Conservation (phyloP, 2,797 vertebrate genomes). For the Macroramphosus scolopax region DNA sequence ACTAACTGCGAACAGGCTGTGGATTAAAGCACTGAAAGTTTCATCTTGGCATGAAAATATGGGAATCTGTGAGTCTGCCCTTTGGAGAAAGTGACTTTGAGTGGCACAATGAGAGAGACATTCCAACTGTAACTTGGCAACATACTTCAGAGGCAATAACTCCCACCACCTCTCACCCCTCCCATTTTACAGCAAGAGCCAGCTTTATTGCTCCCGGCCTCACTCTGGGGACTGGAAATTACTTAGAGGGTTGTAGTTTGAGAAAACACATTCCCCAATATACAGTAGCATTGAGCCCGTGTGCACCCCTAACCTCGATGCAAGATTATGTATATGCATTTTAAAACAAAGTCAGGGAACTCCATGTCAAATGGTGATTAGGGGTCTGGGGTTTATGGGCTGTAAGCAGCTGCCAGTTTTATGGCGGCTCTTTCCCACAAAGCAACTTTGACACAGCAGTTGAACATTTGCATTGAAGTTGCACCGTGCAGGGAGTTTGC, state of each 20-base stretch:
- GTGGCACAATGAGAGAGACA: conserved; percentile 62
- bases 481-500: conserved; percentile 35
- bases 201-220: conserved; percentile 86
- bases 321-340: conserved; percentile 35
- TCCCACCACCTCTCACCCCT: conserved; percentile 52
- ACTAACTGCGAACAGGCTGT: conserved; percentile 51
- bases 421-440: conserved; percentile 78
- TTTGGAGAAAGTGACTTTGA: conserved; percentile 60
- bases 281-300: conserved; percentile 50
- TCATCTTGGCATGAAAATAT: conserved; percentile 30
- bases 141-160: conserved; percentile 72
- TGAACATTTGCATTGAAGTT: conserved; percentile 71
- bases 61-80: no score
- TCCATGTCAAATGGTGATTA: conserved; percentile 56
- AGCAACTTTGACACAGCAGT: conserved; percentile 74
- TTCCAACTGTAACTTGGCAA: conserved; percentile 80
- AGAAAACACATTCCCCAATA: conserved; percentile 27
- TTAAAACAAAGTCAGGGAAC: conserved; percentile 38
- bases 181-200: conserved; percentile 81
- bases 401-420: conserved; percentile 79
- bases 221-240: conserved; percentile 74
- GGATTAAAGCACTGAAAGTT: conserved; percentile 38
- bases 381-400: conserved; percentile 80
- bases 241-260: conserved; percentile 46
- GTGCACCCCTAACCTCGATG: conserved; percentile 1